Base-by-base conservation (phyloP, 2,113 vertebrate genomes). In the Chaenogobius annularis region DNA sequence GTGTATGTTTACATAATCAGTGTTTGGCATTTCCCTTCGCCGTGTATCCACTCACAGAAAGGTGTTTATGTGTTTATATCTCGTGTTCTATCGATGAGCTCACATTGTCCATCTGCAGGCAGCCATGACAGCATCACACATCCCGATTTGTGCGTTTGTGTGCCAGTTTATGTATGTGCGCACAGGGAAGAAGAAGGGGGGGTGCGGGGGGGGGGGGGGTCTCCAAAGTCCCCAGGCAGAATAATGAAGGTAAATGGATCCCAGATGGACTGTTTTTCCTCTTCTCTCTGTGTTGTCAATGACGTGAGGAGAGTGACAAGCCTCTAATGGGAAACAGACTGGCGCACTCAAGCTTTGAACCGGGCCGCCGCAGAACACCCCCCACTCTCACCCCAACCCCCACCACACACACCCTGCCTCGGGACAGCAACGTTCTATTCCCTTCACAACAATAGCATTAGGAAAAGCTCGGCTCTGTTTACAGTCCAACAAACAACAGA, bases 241-340 rank as follows among this genome's bases (percentile, higher is more conserved):
- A 91, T 93, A 93, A 94, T 93, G 91, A 94, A 91, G 87, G 85
- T 83, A 92, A 94, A 94, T 94, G 90, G 91, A 90, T 94, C 90
- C 92, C 93, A 94, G 91, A 94, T 94, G 93, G 86, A 69, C 80
- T 89, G 85, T 80, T 90, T 90, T 87, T 84, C 83, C 86, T 88
- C 87, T 83, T 84, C 79, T 75, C 85, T 79, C 79, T 52, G 77
- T 84, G 90, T 90, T 92, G 92, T 92, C 92, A 92, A 82, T 92
- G 93, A 93, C 90, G 92, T 93, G 93, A 93, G 88, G 85, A 90
- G 91, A 93, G 91, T 90, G 92, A 93, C 93, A 92, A 91, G 90
- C 85, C 85, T 85, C 82, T 92, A 93, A 94, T 91, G 82, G 85
- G 92, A 93, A 93, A 79, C 93, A 94, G 92, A 92, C 87, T 81